Evolutionary conservation across 2,888 invertebrate genomes (phyloP).

Genomic region (Noctua pronuba): DNA sequence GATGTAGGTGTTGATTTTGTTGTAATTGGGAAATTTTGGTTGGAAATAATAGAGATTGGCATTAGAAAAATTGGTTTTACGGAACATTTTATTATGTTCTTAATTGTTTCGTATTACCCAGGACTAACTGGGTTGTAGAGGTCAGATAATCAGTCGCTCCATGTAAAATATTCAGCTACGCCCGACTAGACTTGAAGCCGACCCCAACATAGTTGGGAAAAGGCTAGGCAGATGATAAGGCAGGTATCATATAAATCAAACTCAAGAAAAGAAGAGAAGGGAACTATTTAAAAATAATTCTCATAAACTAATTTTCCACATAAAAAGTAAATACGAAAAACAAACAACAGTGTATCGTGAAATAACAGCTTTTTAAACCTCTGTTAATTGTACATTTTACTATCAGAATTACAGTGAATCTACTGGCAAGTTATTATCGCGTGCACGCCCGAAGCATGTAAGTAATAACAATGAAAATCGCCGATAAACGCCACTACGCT

Average conservation of each 20-base stretch:
- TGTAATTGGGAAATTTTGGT: slow-evolving; percentile 9
- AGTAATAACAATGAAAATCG: slow-evolving; percentile 78
- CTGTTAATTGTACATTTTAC: slow-evolving; percentile 67
- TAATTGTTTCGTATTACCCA: background rate
- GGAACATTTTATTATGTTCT: too few species aligned
- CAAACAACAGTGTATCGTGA: slow-evolving; percentile 32
- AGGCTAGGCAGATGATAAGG: too few species aligned
- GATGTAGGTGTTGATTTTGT: slow-evolving; percentile 42
- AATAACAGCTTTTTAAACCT: slow-evolving; percentile 64
- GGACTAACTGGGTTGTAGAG: too few species aligned
- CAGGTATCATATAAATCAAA: background rate
- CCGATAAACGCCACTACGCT: slow-evolving; percentile 74
- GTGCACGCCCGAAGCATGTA: slow-evolving; percentile 71
- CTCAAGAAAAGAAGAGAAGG: background rate
- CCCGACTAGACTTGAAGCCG: too few species aligned
- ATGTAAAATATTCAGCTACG: too few species aligned
- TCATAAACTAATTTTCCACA: background rate
- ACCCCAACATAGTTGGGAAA: too few species aligned
- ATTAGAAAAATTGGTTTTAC: background rate
- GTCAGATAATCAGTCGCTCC: too few species aligned
- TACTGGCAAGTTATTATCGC: slow-evolving; percentile 72
- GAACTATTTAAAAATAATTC: too few species aligned
- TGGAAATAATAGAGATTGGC: background rate
- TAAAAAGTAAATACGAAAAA: slow-evolving; percentile 45
- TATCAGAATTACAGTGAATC: slow-evolving; percentile 70